Percentiles rank a stretch among this genome's conserved stretches.
Conservation (phyloP, 2,113 vertebrate genomes). For the Rhodinocichla rosea region DNA sequence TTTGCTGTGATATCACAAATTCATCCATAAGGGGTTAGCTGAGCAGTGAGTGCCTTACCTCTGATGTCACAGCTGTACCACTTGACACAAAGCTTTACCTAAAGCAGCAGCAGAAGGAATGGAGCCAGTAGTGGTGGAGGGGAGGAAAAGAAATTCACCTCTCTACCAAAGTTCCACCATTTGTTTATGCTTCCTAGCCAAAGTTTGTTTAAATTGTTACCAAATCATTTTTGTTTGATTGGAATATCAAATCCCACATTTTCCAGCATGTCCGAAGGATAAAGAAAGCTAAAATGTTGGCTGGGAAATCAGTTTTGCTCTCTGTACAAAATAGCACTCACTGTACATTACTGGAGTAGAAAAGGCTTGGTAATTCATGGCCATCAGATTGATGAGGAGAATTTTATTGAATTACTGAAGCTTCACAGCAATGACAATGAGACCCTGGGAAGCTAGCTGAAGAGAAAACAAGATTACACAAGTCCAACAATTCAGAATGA, state of each 20-base stretch:
- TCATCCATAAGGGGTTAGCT: background rate
- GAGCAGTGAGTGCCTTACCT: background rate
- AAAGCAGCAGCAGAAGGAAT: background rate
- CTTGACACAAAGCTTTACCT: background rate
- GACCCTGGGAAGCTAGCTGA: constrained; percentile 64
- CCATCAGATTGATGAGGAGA: constrained; percentile 47
- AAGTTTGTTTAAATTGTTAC: background rate
- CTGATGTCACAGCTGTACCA: background rate
- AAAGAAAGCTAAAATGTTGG: background rate
- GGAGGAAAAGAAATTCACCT: background rate
- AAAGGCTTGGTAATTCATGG: background rate
- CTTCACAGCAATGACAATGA: constrained; percentile 60
- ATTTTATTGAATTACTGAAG: constrained; percentile 53
- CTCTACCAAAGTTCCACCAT: background rate
- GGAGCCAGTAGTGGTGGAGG: background rate
- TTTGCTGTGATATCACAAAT: background rate
- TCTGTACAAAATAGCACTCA: background rate
- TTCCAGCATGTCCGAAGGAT: background rate
- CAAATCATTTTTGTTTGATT: background rate
- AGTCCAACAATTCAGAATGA: constrained; percentile 63
- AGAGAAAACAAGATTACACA: constrained; percentile 77
- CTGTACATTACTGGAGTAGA: background rate
- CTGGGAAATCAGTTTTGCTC: background rate
- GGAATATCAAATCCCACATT: background rate
- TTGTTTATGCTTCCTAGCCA: background rate